phyloP scores from a whole-genome alignment of 2,888 invertebrate species.

The Caenorhabditis macrosperma region DNA sequence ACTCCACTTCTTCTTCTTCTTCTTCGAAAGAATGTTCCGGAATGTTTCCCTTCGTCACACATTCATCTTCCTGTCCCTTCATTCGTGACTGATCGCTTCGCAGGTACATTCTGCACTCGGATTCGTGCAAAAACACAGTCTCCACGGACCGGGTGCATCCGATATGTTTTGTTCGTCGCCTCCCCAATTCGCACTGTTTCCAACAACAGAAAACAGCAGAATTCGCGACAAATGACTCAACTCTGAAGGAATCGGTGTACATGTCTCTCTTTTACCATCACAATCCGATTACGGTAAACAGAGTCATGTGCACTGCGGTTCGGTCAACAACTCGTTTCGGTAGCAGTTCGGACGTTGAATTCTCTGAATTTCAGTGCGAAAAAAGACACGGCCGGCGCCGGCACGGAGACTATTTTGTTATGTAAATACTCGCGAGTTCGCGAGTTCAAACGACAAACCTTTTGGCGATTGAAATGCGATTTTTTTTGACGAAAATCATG shows the following conservation, averaged over 20 bases:
- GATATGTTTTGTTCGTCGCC: neutral
- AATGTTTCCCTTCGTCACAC: neutral
- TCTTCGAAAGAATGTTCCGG: neutral
- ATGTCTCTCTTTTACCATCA: conserved; percentile 5
- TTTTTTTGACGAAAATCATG: neutral
- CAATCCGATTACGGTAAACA: neutral
- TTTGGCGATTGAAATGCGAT: neutral
- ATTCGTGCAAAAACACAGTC: conserved; percentile 6
- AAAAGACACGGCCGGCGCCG: too few species aligned
- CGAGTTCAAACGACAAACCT: conserved; percentile 32
- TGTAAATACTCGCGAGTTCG: neutral
- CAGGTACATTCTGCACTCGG: conserved; percentile 34
- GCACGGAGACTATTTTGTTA: conserved; percentile 36
- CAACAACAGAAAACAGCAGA: too few species aligned
- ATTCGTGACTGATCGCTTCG: conserved; percentile 48
- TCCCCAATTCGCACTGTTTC: too few species aligned
- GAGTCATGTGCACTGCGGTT: conserved; percentile 23
- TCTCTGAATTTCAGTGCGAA: conserved; percentile 1
- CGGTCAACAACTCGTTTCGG: conserved; percentile 26
- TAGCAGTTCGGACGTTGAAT: neutral
- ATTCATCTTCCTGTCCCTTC: conserved; percentile 3
- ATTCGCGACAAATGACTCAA: neutral
- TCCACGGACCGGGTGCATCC: neutral
- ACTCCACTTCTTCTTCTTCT: neutral
- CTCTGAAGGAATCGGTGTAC: neutral